phyloP scores from a whole-genome alignment of 2,888 invertebrate genomes.

The Helicoverpa assulta region DNA sequence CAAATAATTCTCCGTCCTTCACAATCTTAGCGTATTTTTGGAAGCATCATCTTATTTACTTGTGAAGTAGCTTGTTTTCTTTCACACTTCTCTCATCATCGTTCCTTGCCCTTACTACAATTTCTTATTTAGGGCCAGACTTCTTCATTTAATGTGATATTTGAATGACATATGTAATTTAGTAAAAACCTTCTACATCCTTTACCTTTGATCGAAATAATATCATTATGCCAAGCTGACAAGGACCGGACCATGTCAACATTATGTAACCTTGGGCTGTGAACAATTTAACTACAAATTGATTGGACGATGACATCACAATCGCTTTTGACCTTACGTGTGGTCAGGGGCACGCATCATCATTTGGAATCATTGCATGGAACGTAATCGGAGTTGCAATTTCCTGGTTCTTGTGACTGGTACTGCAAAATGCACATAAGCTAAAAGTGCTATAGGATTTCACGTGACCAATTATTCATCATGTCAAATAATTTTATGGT shows the following conservation, averaged over 20 bases:
- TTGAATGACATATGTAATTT: background rate
- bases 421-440: conserved; percentile 9
- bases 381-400: conserved; percentile 25
- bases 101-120: too few relatives aligned
- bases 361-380: conserved; percentile 26
- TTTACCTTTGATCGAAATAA: conserved; percentile 30
- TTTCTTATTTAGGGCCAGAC: too few relatives aligned
- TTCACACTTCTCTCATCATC: too few relatives aligned
- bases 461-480: conserved; percentile 26
- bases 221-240: conserved; percentile 40
- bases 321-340: conserved; percentile 26
- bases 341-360: conserved; percentile 30
- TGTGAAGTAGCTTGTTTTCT: too few relatives aligned
- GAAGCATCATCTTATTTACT: too few relatives aligned
- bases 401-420: conserved; percentile 33
- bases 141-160: background rate
- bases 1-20: too few relatives aligned
- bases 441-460: conserved; percentile 18
- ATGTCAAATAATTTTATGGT: conserved; percentile 20
- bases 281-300: conserved; percentile 38
- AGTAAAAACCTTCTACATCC: background rate
- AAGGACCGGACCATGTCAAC: conserved; percentile 30
- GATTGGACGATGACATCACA: conserved; percentile 44
- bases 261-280: conserved; percentile 31
- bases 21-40: too few relatives aligned